phyloP scores from a whole-genome alignment of 2,797 vertebrate genomes.

The Uromys caudimaculatus region DNA sequence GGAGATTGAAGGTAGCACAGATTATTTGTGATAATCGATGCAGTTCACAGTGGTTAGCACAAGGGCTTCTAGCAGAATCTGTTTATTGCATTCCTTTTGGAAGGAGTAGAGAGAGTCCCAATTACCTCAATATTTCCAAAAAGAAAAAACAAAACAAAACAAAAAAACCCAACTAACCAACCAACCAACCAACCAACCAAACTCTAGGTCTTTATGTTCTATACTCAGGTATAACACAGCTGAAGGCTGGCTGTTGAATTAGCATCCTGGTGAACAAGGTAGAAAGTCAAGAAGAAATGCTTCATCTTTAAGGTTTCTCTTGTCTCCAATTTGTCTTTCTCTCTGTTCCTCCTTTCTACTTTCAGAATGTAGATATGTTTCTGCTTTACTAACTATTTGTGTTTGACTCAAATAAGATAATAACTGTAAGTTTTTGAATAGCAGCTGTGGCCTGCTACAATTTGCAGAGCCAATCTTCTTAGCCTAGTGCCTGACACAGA shows the following conservation, averaged over 20 bases:
- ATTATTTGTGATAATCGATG: neutral
- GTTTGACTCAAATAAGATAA: conserved; percentile 19
- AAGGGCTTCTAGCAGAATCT: neutral
- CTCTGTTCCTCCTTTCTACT: neutral
- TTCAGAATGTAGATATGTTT: neutral
- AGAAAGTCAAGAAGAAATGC: neutral
- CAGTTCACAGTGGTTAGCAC: neutral
- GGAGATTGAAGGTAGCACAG: neutral
- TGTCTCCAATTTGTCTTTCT: conserved; percentile 18
- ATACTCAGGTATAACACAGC: neutral
- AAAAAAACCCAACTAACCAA: neutral
- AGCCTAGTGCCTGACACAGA: neutral
- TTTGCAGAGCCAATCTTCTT: neutral
- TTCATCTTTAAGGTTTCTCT: neutral
- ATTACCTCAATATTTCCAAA: conserved; percentile 7
- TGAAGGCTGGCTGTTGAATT: neutral
- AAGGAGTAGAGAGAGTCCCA: neutral
- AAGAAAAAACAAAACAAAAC: neutral
- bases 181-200: too few species aligned
- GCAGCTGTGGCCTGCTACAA: neutral
- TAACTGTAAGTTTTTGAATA: neutral
- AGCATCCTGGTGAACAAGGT: neutral
- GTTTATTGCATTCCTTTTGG: neutral
- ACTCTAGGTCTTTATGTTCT: neutral
- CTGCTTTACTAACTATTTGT: neutral